Conservation (phyloP, 2,888 invertebrate species). For the Ophioninae sp. region DNA sequence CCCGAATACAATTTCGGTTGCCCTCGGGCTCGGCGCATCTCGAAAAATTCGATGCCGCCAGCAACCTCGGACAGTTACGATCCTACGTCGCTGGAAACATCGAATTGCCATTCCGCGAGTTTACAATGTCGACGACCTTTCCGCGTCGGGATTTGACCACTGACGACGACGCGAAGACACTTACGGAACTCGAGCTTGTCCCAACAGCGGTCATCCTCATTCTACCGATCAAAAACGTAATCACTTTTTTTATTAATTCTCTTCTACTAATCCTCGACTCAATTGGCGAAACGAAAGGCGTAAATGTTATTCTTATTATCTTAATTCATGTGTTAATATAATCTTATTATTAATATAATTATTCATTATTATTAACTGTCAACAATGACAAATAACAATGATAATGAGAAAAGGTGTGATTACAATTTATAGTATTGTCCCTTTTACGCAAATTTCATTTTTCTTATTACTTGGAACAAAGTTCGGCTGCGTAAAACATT, state of each 20-base stretch:
- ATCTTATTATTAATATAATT: not conserved
- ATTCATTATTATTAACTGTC: too few species aligned
- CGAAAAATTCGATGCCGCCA: conserved; percentile 87
- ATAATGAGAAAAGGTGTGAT: too few species aligned
- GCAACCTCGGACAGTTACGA: conserved; percentile 84
- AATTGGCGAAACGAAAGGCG: not conserved
- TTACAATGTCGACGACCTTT: conserved; percentile 89
- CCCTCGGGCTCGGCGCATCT: conserved; percentile 90
- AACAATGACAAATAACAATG: too few species aligned
- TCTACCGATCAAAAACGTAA: conserved; percentile 83
- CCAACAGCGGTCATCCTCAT: conserved; percentile 90
- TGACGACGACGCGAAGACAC: conserved; percentile 82
- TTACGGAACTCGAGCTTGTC: conserved; percentile 86
- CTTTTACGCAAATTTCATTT: too few species aligned
- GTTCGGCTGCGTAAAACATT: too few species aligned
- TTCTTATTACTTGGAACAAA: too few species aligned
- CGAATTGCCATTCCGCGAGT: conserved; percentile 83
- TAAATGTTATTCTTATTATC: not conserved
- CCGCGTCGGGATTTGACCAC: conserved; percentile 87
- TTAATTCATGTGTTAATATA: not conserved
- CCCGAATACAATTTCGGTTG: conserved; percentile 92
- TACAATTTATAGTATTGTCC: too few species aligned
- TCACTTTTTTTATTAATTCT: conserved; percentile 5
- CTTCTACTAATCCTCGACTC: not conserved
- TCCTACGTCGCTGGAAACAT: conserved; percentile 83